Conservation (phyloP, 1,140 invertebrate genomes). For the Parapsyche elsis region DNA sequence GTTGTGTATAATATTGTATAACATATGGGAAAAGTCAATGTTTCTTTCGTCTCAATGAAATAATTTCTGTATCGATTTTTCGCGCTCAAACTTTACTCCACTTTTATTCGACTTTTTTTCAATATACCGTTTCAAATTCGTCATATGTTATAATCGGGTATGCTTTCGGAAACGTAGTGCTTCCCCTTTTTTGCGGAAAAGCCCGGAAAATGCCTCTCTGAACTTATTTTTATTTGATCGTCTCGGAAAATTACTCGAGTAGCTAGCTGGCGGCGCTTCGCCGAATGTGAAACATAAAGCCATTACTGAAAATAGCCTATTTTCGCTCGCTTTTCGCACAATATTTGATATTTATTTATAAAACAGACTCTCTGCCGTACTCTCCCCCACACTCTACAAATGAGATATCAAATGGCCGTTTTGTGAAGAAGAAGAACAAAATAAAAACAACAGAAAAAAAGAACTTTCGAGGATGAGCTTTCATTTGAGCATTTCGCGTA, state of each 20-base stretch:
- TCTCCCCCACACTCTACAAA: neutral
- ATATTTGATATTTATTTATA: slow-evolving; percentile 45
- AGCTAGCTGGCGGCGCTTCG: no score
- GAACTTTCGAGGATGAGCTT: neutral
- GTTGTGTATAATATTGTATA: no score
- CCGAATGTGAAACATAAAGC: slow-evolving; percentile 51
- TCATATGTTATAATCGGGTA: no score
- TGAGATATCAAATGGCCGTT: slow-evolving; percentile 41
- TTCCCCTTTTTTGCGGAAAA: no score
- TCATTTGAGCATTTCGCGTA: neutral
- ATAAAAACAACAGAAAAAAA: neutral
- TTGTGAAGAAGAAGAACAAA: neutral
- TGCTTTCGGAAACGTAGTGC: no score
- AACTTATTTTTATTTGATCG: slow-evolving; percentile 55
- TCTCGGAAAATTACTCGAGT: slow-evolving; percentile 50
- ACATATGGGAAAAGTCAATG: no score
- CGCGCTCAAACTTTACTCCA: no score
- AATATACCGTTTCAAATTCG: no score
- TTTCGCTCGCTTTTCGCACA: slow-evolving; percentile 48
- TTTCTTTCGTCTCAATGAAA: no score
- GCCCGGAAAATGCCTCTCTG: neutral
- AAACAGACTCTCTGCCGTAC: slow-evolving; percentile 3
- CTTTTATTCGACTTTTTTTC: no score
- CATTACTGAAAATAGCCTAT: slow-evolving; percentile 51
- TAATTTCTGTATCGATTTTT: no score